Base-by-base conservation (phyloP, 2,113 vertebrate species). In the Scomber scombrus region DNA sequence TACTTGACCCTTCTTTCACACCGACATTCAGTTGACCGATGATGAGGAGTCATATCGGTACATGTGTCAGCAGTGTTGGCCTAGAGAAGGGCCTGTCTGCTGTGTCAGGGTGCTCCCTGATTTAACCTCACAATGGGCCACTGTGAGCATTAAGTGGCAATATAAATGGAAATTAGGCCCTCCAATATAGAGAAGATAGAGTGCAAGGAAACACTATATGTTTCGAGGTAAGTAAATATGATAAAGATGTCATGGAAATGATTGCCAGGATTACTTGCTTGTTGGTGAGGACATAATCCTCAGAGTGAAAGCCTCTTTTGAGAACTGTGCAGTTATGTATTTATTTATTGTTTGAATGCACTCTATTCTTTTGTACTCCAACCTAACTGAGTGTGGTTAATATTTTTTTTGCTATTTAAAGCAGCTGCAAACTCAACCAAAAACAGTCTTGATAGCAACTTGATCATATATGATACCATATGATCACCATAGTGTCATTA, bases 111-210 rank as follows among this genome's bases (percentile, higher is more conserved):
- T 66, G 64, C 55, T 75, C 71, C 77, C 71, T 43, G 49, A 40
- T 58, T 75, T 87, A 75, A 91, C 87, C 83, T 84, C 86, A 74
- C 60, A 45, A 61, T 46, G 11, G 54, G 43, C 19, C 9, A 73
- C 71, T 61, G 57, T 64, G 71, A 71, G 57, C 62, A 54, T 75
- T 91, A 88, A 92, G 81, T 89, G 87, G 87, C 86, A 93, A 94
- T 94, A 92, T 93, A 93, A 93, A 92, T 94, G 93, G 81, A 95
- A 93, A 93, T 93, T 61, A 88, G 77, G 68, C 73, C 18, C 75
- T 89, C 78, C 69, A 78, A 58, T 82, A 76, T 79, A 45, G 81
- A 88, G 73, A 76, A 63, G 75, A 76, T 23, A 54, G 78, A 87
- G 76, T 72, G 74, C 79, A 58, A 63, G 60, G 80, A 93, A 92